Evolutionary conservation across 2,113 vertebrate genomes (phyloP), one percentile per base, ranked within the genome.

Genomic region (Falco punctatus): DNA sequence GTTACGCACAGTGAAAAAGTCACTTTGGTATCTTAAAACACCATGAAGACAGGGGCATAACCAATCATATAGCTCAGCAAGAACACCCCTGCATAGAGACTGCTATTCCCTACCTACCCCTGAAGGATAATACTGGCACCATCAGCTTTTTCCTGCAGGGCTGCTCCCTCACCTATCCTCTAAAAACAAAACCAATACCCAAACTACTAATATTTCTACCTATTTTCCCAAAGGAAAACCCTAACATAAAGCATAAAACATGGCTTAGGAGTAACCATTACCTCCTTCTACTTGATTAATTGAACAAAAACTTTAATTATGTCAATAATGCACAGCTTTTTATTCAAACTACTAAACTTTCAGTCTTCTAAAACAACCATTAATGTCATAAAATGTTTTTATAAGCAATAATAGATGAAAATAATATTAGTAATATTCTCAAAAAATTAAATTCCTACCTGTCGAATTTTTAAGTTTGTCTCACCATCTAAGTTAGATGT

Each of bases 401-500:
- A 64, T 42, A 84, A 79, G 32, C n/a, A 90, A 6, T 59, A 59
- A 86, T 2, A 64, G 5, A 67, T 9, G 9, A 79, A 92, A 80
- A 64, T 42, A 89, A 19, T n/a, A 92, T 18, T 22, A 59, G 14
- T 5, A 78, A 66, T 71, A 92, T 55, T 81, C 11, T 69, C 16
- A 78, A 65, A 81, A 81, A 70, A 28, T 57, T 0, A 72, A 77
- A 94, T 55, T 97, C 97, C 96, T 97, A 99, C 99, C 98, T 99
- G 99, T 98, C 99, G 98, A 96, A 99, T 99, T 98, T 99, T 99
- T 88, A 99, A 98, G 98, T 99, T 99, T 49, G 99, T 99, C 97
- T 99, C 99, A 93, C 99, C 99, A 91, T 99, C 99, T 97, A 99
- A 96, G 96, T 99, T 99, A 90, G 99, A 99, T 19, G 99, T 99